phyloP scores from a whole-genome alignment of 2,888 invertebrate species.

The Rhamnusium bicolor region DNA sequence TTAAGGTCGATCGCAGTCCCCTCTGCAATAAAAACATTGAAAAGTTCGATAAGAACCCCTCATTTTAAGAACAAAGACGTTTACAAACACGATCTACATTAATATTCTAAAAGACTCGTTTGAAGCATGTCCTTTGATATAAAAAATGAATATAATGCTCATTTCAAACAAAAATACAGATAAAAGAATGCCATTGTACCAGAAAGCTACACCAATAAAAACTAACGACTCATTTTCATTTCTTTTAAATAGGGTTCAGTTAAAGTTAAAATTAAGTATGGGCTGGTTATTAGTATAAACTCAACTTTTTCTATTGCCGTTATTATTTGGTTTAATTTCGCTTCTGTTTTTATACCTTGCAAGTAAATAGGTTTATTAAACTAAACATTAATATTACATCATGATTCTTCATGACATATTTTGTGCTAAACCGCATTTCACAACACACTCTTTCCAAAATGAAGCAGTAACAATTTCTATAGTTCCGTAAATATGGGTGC shows the following conservation, averaged over 20 bases:
- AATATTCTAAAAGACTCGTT: slow-evolving; percentile 64
- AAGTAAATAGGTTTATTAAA: no score
- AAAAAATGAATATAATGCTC: slow-evolving; percentile 69
- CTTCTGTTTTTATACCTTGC: no score
- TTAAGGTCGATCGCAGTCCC: slow-evolving; percentile 56
- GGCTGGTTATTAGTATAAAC: no score
- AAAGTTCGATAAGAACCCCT: slow-evolving; percentile 67
- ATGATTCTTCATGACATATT: no score
- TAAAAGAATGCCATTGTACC: slow-evolving; percentile 63
- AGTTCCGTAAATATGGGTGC: no score
- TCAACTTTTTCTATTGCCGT: no score
- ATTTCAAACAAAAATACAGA: slow-evolving; percentile 67
- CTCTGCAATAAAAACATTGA: slow-evolving; percentile 66
- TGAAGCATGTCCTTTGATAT: slow-evolving; percentile 61
- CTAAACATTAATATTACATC: no score
- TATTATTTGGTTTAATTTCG: no score
- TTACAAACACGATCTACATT: slow-evolving; percentile 68
- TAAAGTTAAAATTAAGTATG: not conserved
- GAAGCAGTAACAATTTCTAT: no score
- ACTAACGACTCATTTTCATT: slow-evolving; percentile 62
- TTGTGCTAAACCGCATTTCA: no score
- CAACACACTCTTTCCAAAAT: no score
- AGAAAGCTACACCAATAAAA: slow-evolving; percentile 65
- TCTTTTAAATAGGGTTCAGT: slow-evolving; percentile 39
- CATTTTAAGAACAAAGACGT: slow-evolving; percentile 68